Conservation (phyloP, 2,113 vertebrate species). For the Nematolebias whitei region DNA sequence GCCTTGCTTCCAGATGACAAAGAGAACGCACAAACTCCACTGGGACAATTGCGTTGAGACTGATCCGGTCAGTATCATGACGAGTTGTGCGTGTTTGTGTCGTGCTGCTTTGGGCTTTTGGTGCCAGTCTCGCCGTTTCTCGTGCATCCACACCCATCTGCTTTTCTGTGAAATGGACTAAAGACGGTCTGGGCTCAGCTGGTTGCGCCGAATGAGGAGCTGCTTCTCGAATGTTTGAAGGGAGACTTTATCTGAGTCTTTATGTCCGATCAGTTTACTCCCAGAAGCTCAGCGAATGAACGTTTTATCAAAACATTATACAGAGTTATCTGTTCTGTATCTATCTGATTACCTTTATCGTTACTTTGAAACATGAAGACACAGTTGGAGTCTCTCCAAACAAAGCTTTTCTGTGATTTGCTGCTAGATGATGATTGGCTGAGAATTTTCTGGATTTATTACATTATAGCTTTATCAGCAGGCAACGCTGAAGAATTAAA, state of each 20-base stretch:
- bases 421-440: slow-evolving; percentile 16
- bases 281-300: too few species aligned
- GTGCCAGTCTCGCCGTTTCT: too few species aligned
- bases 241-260: slow-evolving; percentile 30
- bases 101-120: slow-evolving; percentile 31
- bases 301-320: too few species aligned
- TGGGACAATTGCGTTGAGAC: slow-evolving; percentile 96
- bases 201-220: slow-evolving; percentile 11
- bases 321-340: too few species aligned
- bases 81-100: slow-evolving; percentile 53
- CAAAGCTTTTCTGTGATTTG: slow-evolving; percentile 29
- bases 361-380: too few species aligned
- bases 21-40: slow-evolving; percentile 90
- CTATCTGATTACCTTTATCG: too few species aligned
- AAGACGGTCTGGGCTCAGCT: slow-evolving; percentile 33
- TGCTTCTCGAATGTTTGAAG: slow-evolving; percentile 45
- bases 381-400: slow-evolving; percentile 58
- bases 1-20: slow-evolving; percentile 95
- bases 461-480: too few species aligned
- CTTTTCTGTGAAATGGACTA: slow-evolving; percentile 31
- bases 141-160: too few species aligned
- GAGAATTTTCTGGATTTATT: slow-evolving; percentile 50
- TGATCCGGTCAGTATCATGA: slow-evolving; percentile 92
- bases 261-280: neutral
- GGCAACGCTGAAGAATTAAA: too few species aligned